Evolutionary conservation across 2,888 invertebrate genomes (phyloP), one percentile per base, ranked within the genome.

Genomic region (Diarsia mendica): DNA sequence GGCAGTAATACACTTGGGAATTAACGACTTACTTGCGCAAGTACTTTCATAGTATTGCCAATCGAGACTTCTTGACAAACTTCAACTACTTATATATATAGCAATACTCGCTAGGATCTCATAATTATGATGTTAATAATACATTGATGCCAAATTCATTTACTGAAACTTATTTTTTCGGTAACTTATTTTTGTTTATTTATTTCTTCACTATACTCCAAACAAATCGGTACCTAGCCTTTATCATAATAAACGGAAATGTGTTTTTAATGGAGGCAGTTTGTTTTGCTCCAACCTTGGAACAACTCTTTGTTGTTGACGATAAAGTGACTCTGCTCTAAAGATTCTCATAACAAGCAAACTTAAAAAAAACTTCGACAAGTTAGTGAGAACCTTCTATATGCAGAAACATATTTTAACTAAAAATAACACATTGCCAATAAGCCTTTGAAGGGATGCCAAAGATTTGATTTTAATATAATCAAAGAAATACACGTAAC

Each of bases 1-100:
- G 48, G 64, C 44, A 53, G 61, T 48, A 68, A 75, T 76, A 74
- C 75, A 73, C 64, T 67, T 55, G 75, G 58, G 82, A 69, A 55
- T 75, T 39, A 53, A 66, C 55, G 67, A 68, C 18, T 63, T 68
- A 67, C 67, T 73, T 74, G 65, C 53, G 58, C 60, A 49, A 80
- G 46, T 53, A 64, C 53, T 69, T 72, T 53, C 15, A 49, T 49
- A 65, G 53, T 58, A 39, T 58, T 13, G 53, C 18, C 46, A 9
- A 68, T 75, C 51, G 64, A 23, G 20, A 51, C 39, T 23, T 18
- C 20, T 48, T 20, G 58, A 28, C 18, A 28, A 58, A 60, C 60
- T 33, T 33, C 9, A 39, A 39, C 39, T 39, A 39, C 39, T 8
- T 8, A 39, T 39, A 58, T 39, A 58, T 8, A 8, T 55, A 13